Percentiles rank a stretch among this genome's conserved stretches.
These are phyloP conservation scores for Sebastes paucispinis DNA, from an alignment of 2,797 vertebrate genomes.

Conservation along the genomic window DNA sequence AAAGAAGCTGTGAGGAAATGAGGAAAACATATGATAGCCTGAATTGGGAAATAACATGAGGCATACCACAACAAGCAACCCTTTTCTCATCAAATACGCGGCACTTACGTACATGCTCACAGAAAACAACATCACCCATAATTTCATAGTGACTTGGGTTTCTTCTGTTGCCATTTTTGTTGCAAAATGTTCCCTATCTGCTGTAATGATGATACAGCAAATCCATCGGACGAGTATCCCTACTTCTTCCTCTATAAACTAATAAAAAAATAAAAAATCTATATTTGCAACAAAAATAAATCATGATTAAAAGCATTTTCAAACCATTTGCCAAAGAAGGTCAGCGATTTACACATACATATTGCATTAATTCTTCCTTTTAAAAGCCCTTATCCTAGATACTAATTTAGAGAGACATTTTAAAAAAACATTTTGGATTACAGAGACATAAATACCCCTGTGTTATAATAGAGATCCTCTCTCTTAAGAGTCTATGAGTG, in stretches of 20 bases:
- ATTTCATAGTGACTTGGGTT: not conserved
- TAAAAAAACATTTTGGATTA: not conserved
- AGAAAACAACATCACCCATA: not conserved
- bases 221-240: not conserved
- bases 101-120: not conserved
- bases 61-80: not conserved
- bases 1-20: conserved; percentile 4
- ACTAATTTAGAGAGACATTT: not conserved
- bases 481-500: not conserved
- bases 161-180: not conserved
- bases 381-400: not conserved
- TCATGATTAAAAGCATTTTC: not conserved
- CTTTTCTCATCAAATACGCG: not conserved
- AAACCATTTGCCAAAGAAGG: not conserved
- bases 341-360: not conserved
- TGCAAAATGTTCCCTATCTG: not conserved
- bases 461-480: not conserved
- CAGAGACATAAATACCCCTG: not conserved
- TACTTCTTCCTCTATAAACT: not conserved
- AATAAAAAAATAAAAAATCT: not conserved
- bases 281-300: not conserved
- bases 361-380: not conserved
- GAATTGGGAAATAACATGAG: not conserved
- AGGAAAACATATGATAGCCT: not conserved
- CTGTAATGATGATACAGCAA: not conserved